These are phyloP conservation scores for Macaca mulatta DNA, from an alignment of 2,113 vertebrate genomes.

Conservation along the genomic window DNA sequence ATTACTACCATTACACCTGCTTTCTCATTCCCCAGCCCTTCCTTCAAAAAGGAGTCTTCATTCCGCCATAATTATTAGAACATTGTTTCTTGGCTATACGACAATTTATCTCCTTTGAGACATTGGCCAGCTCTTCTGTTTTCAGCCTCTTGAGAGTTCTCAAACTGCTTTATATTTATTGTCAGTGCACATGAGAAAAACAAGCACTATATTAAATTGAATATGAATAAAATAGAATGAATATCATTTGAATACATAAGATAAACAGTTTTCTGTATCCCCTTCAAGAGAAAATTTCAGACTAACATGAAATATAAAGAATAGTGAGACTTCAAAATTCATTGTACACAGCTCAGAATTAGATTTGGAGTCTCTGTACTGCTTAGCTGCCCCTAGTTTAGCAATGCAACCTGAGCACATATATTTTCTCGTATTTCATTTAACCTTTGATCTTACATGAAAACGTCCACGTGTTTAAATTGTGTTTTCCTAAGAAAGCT, in stretches of 20 bases:
- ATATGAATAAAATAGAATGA: slow-evolving; percentile 15
- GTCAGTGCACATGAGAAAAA: neutral
- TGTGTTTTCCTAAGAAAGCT: neutral
- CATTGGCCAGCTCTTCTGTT: neutral
- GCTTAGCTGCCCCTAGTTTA: neutral
- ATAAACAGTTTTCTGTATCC: neutral
- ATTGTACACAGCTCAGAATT: neutral
- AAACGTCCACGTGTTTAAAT: neutral
- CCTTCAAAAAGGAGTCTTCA: neutral
- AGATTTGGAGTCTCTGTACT: neutral
- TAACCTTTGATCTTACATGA: neutral
- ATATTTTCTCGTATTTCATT: neutral
- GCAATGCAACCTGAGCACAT: neutral
- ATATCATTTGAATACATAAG: neutral
- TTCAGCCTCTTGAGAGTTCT: neutral
- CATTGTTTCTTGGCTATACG: neutral
- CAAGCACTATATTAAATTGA: slow-evolving; percentile 2
- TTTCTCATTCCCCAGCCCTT: neutral
- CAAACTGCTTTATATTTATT: slow-evolving; percentile 6
- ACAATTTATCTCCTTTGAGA: neutral
- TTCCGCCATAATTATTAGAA: neutral
- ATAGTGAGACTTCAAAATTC: neutral
- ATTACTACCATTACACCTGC: neutral
- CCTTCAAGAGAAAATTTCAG: neutral
- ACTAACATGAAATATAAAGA: neutral